Evolutionary conservation across 2,888 invertebrate species (phyloP), one percentile per base, ranked within the genome.

Genomic region (Quadriops clusia): DNA sequence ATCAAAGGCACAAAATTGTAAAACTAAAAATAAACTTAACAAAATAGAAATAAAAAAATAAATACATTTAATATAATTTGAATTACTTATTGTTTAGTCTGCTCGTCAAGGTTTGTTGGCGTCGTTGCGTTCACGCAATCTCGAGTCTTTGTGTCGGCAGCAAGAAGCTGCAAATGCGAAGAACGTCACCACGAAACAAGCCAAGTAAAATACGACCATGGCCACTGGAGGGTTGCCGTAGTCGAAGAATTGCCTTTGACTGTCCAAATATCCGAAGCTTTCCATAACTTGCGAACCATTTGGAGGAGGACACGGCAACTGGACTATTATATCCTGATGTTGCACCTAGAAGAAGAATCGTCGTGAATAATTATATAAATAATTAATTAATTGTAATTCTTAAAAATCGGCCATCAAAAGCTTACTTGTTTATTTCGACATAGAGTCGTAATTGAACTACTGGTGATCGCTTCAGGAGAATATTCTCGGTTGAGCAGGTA

Each of bases 261-360:
- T 54, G 29, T 65, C 54, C 33, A 72, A 49, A 43, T 63, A 63
- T 4, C 58, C 58, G 41, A 58, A 68, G 44, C 65, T 67, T 31
- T 68, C 63, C 33, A 79, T 63, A 26, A 74, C 70, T 60, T 76
- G 75, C 0, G 77, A 76, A 20, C 85, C 85, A 52, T 86, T 83
- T 2, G 82, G 81, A 3, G 77, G 73, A 3, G 83, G 82, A 51
- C 86, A 86, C 9, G 81, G 74, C 21, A 79, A 73, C 53, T 85
- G 83, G 15, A 86, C 79, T 49, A 90, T 89, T 40, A 85, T 86
- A 51, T 86, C 86, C 59, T 83, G 83, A 48, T 81, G 78, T 47
- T 85, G 82, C 38, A 85, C 76, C 72, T 90, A 54, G 50, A 48
- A 46, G 26, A 11, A 39, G n/a, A n/a, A n/a, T n/a, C n/a, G n/a